Conservation (phyloP, 2,113 vertebrate species). For the Martes martes region DNA sequence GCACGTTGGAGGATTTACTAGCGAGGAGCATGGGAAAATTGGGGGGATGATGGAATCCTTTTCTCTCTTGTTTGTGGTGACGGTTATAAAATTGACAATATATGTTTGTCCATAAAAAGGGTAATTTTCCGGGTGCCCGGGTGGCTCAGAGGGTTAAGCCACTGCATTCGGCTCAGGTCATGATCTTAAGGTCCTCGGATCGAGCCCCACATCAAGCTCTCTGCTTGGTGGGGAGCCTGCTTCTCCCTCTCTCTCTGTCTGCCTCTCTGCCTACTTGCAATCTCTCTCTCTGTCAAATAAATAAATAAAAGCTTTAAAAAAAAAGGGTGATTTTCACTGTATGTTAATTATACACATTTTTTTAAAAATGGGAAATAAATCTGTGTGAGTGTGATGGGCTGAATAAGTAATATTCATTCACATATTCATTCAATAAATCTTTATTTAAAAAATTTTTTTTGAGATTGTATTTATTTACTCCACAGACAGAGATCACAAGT, state of each 20-base stretch:
- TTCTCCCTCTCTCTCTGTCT: too few species aligned
- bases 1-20: background rate
- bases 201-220: too few species aligned
- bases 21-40: background rate
- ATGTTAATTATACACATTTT: background rate
- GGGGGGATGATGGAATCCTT: background rate
- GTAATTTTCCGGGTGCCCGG: background rate
- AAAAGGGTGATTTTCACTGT: background rate
- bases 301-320: too few species aligned
- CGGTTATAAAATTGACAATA: background rate
- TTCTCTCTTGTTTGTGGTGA: background rate
- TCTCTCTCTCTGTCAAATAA: too few species aligned
- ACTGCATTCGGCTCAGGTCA: too few species aligned
- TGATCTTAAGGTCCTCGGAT: too few species aligned
- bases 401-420: background rate
- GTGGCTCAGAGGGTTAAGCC: too few species aligned
- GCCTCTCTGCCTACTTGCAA: too few species aligned
- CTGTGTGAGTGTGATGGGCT: background rate
- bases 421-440: background rate
- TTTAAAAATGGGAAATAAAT: background rate
- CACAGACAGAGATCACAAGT: too few species aligned
- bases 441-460: background rate
- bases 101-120: background rate
- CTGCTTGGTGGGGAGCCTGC: too few species aligned
- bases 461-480: too few species aligned